These are phyloP conservation scores for Lymantria monacha DNA, from an alignment of 2,888 invertebrate genomes.

Conservation along the genomic window DNA sequence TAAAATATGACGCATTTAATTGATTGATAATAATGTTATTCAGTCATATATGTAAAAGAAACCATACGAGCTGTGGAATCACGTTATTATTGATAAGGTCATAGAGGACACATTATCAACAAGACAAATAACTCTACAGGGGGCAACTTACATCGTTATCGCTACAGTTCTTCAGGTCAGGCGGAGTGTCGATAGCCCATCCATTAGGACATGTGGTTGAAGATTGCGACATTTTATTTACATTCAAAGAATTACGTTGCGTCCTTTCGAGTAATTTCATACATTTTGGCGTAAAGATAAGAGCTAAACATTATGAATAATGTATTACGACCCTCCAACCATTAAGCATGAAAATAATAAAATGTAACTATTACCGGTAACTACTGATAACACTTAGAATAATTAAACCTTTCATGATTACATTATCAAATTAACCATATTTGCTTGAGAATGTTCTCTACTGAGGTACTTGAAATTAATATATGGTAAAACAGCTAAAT, in stretches of 20 bases:
- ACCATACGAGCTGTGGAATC: conserved; percentile 22
- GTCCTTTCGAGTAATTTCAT: conserved; percentile 27
- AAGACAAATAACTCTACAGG: conserved; percentile 74
- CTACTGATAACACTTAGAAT: no score
- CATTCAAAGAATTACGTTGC: conserved; percentile 28
- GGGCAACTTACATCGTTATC: conserved; percentile 77
- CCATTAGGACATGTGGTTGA: conserved; percentile 60
- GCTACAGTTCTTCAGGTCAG: conserved; percentile 61
- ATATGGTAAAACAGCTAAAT: no score
- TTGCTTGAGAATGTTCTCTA: no score
- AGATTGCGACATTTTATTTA: conserved; percentile 56
- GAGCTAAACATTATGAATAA: conserved; percentile 8
- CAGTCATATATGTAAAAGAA: conserved; percentile 11
- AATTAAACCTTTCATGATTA: no score
- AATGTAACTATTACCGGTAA: no score
- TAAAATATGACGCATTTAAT: no score
- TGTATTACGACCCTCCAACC: background rate
- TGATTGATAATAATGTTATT: no score
- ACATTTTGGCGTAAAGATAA: conserved; percentile 21
- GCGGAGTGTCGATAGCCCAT: conserved; percentile 73
- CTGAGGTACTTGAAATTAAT: no score
- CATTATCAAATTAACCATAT: no score
- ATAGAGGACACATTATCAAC: conserved; percentile 56
- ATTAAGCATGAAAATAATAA: background rate
- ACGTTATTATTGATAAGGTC: conserved; percentile 43